Base-by-base conservation (phyloP, 2,888 invertebrate species). In the Ochlodes sylvanus region DNA sequence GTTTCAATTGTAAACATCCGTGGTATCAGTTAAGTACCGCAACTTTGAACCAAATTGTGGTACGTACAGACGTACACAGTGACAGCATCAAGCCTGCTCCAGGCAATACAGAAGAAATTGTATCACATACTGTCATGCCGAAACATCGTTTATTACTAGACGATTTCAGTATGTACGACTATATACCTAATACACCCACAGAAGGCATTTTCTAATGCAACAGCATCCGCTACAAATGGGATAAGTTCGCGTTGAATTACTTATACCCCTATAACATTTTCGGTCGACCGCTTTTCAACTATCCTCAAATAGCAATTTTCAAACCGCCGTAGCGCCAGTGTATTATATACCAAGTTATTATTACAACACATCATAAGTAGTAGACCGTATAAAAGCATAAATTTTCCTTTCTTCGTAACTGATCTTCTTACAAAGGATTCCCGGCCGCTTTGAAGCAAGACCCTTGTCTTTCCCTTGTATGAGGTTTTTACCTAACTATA, bases 181-280 rank as follows among this genome's bases (percentile, higher is more conserved):
- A 38, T 12, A 38, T 10, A 34, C 1, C 9, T 5, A 10, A 38
- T 9, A 7, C 10, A 7, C 9, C 9, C 38, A 38, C 38, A 38
- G 38, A 2, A 1, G 3, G 10, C 9, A 41, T 63, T 17, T 55
- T 42, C 55, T 63, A 63, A 41, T 63, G 42, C 63, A 67, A 69
- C 66, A 67, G 67, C 67, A 69, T 71, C 64, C 61, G 61, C 50
- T 64, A 61, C 61, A 62, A 67, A 69, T 67, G 71, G 67, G 63
- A 64, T 69, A 64, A 69, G 67, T 69, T 69, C 34, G 38, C 42
- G n/a, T 17, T 19, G 54, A 58, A 64, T 69, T 71, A 2, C 27
- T 27, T 27, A 71, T 63, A 62, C 68, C 68, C 64, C 57, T n/a
- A 64, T 69, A 12, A 55, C 58, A 63, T 32, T 41, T 68, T 19